Evolutionary conservation across 2,888 invertebrate genomes (phyloP).

Genomic region (Drosophila subsilvestris): DNA sequence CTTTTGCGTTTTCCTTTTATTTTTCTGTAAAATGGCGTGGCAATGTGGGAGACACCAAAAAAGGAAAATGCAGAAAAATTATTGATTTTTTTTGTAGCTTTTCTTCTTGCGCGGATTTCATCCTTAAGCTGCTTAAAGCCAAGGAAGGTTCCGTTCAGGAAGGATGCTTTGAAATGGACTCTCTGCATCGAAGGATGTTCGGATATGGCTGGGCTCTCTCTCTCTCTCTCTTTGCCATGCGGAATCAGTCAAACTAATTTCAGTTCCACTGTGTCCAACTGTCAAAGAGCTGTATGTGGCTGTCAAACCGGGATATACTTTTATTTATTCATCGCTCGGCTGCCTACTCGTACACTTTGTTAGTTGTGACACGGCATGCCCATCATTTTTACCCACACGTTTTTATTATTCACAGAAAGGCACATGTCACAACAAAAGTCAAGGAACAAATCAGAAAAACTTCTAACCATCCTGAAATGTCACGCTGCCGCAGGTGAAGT

Average conservation of each 20-base stretch:
- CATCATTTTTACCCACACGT: slow-evolving; percentile 52
- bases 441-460: slow-evolving; percentile 46
- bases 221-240: background rate
- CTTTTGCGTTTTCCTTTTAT: slow-evolving; percentile 9
- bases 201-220: background rate
- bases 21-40: slow-evolving; percentile 63
- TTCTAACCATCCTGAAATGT: slow-evolving; percentile 57
- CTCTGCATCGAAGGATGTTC: slow-evolving; percentile 14
- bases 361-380: slow-evolving; percentile 58
- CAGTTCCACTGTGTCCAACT: slow-evolving; percentile 55
- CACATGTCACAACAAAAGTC: slow-evolving; percentile 46
- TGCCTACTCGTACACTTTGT: slow-evolving; percentile 54
- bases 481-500: slow-evolving; percentile 45
- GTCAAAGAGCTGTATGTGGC: slow-evolving; percentile 62
- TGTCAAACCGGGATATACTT: slow-evolving; percentile 66
- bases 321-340: slow-evolving; percentile 67
- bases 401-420: slow-evolving; percentile 44
- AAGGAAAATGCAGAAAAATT: slow-evolving; percentile 46
- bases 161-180: slow-evolving; percentile 4
- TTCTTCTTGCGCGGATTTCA: slow-evolving; percentile 7
- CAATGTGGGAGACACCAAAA: slow-evolving; percentile 49
- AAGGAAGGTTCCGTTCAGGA: background rate
- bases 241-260: slow-evolving; percentile 53
- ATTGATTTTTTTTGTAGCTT: slow-evolving; percentile 59
- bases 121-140: slow-evolving; percentile 21